phyloP scores from a whole-genome alignment of 2,113 vertebrate genomes.

The Urocynchramus pylzowi region DNA sequence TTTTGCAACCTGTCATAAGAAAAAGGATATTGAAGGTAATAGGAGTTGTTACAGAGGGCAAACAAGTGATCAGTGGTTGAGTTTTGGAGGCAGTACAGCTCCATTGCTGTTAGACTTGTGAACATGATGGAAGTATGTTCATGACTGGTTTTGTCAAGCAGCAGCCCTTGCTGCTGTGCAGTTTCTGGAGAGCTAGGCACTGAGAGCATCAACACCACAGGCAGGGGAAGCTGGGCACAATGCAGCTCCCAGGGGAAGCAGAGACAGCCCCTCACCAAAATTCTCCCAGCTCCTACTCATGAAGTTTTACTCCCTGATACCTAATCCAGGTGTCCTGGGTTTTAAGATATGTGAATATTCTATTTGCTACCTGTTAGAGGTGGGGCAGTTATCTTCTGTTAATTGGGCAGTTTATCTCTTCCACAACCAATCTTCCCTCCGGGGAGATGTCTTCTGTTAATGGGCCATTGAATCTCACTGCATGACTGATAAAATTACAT shows the following conservation, averaged over 20 bases:
- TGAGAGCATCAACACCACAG: no score
- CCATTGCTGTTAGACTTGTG: neutral
- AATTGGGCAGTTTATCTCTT: neutral
- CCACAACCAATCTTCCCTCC: neutral
- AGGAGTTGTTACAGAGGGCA: neutral
- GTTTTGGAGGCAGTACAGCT: neutral
- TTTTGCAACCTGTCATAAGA: neutral
- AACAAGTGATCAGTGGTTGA: neutral
- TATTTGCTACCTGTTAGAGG: neutral
- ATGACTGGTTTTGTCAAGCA: neutral
- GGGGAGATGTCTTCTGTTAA: neutral
- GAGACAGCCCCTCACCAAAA: neutral
- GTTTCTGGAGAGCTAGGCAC: accelerated
- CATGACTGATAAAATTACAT: neutral
- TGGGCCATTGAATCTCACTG: neutral
- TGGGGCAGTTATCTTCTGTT: neutral
- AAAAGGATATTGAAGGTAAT: neutral
- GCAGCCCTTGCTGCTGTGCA: neutral
- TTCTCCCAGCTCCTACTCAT: neutral
- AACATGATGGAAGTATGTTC: neutral
- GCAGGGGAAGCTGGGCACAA: neutral
- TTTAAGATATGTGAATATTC: neutral
- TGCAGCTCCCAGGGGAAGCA: neutral
- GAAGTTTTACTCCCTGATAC: neutral
- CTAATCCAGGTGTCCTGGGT: neutral